A percentile compares a stretch with the other conserved stretches of the same genome.
phyloP scores from a whole-genome alignment of 2,888 invertebrate species.

The Rhyacophila evoluta region DNA sequence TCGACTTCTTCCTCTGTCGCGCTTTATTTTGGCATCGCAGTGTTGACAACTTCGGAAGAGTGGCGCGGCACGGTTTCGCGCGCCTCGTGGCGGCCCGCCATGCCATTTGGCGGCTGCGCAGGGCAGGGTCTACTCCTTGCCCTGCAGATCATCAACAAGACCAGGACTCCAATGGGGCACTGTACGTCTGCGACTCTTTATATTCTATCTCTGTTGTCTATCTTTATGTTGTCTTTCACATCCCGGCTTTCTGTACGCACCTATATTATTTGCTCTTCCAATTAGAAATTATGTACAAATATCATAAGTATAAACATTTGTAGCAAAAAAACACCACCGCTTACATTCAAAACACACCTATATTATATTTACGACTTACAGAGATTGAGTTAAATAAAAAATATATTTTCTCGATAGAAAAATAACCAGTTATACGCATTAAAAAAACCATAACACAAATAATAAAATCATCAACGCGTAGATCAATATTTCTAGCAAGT shows the following conservation, averaged over 20 bases:
- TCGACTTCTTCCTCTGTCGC: slow-evolving; percentile 15
- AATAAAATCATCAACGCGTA: too few species aligned
- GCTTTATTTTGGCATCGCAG: neutral
- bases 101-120: slow-evolving; percentile 77
- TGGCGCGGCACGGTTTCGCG: slow-evolving; percentile 79
- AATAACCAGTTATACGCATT: too few species aligned
- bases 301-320: too few species aligned
- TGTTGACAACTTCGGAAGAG: slow-evolving; percentile 57
- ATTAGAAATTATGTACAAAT: neutral
- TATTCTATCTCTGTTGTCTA: slow-evolving; percentile 32
- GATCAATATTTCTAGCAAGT: too few species aligned
- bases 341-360: too few species aligned
- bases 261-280: neutral
- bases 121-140: slow-evolving; percentile 66
- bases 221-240: neutral
- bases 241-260: slow-evolving; percentile 58
- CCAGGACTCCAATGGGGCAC: slow-evolving; percentile 70
- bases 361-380: too few species aligned
- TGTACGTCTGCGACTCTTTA: slow-evolving; percentile 63
- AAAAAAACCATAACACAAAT: too few species aligned
- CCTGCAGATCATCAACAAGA: slow-evolving; percentile 67
- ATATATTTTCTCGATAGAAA: too few species aligned
- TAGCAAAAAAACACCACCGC: too few species aligned
- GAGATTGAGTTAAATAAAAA: too few species aligned
- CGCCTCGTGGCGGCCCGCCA: slow-evolving; percentile 79